Percentiles rank a stretch among this genome's conserved stretches.
These are phyloP conservation scores for Pantherophis alleghaniensis DNA, from an alignment of 2,797 vertebrate species.

Conservation along the genomic window DNA sequence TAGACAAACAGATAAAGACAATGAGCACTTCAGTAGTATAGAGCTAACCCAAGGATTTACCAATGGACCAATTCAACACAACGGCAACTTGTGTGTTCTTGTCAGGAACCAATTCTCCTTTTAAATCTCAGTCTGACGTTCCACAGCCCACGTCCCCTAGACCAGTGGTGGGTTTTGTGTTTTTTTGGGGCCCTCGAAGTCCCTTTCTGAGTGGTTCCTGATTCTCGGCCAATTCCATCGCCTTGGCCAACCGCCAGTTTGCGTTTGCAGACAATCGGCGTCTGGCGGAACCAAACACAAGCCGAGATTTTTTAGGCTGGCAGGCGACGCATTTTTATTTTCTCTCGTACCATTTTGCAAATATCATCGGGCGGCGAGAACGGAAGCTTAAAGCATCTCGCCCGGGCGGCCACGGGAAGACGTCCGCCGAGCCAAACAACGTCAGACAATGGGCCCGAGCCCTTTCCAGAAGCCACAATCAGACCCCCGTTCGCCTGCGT, in stretches of 20 bases:
- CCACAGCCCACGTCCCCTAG: background rate
- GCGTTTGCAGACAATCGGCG: background rate
- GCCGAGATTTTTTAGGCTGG: background rate
- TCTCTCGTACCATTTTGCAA: conserved; percentile 6
- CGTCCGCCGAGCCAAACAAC: conserved; percentile 51
- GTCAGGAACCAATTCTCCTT: background rate
- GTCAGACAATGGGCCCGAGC: conserved; percentile 35
- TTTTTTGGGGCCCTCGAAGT: background rate
- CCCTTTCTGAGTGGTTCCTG: background rate
- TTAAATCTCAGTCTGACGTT: background rate
- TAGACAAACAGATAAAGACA: background rate
- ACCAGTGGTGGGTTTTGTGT: too few relatives aligned
- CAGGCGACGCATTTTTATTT: background rate
- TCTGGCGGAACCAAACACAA: background rate
- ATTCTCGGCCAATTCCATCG: background rate
- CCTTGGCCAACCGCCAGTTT: background rate
- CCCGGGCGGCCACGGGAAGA: background rate
- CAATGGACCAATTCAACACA: background rate
- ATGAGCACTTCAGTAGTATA: accelerated
- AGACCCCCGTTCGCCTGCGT: conserved; percentile 1
- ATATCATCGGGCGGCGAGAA: background rate
- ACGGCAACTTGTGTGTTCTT: accelerated
- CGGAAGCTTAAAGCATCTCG: conserved; percentile 13
- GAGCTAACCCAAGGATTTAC: background rate
- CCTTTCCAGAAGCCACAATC: background rate